A percentile compares a stretch with the other conserved stretches of the same genome.
phyloP scores from a whole-genome alignment of 2,888 invertebrate genomes.

The Tetropium fuscum region DNA sequence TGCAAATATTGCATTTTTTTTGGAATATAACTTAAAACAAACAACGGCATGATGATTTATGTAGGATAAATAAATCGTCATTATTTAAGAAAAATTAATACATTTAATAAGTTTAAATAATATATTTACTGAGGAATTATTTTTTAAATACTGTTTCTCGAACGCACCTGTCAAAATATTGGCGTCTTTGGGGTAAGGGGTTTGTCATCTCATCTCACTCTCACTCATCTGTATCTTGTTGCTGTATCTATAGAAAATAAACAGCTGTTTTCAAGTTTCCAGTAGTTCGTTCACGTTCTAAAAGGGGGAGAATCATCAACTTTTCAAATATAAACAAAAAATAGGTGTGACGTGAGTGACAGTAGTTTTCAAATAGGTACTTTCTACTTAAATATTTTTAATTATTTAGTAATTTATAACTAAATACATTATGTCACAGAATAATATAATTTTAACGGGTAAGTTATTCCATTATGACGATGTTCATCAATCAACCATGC shows the following conservation, averaged over 20 bases:
- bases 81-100: too few relatives aligned
- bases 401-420: constrained; percentile 24
- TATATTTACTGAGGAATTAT: too few relatives aligned
- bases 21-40: too few relatives aligned
- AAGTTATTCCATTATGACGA: constrained; percentile 23
- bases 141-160: too few relatives aligned
- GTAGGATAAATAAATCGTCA: too few relatives aligned
- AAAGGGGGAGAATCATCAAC: constrained; percentile 7
- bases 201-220: too few relatives aligned
- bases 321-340: constrained; percentile 54
- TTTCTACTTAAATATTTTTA: constrained; percentile 25
- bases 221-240: too few relatives aligned
- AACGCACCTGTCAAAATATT: too few relatives aligned
- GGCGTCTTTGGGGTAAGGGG: too few relatives aligned
- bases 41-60: too few relatives aligned
- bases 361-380: constrained; percentile 34
- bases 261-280: background rate
- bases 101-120: too few relatives aligned
- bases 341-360: constrained; percentile 59
- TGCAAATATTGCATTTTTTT: too few relatives aligned
- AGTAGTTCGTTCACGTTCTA: background rate
- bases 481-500: background rate
- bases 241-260: background rate
- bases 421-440: constrained; percentile 46
- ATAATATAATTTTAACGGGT: constrained; percentile 50